Evolutionary conservation across 1,140 invertebrate genomes (phyloP).

Genomic region (Lasioglossum baleicum): DNA sequence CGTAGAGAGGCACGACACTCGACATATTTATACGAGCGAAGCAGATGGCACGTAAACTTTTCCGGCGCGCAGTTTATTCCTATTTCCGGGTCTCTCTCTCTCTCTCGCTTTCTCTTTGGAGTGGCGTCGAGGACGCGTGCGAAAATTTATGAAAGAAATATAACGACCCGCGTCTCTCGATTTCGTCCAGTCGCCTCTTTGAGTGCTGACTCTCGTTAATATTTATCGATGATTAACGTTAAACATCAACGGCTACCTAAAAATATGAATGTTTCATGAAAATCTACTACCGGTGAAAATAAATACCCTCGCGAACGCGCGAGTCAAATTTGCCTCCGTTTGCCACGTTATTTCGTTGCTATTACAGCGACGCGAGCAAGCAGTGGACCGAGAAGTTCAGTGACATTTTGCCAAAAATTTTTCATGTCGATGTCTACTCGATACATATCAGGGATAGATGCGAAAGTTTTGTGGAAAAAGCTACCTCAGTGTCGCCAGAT

Average conservation of each 20-base stretch:
- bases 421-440: no score
- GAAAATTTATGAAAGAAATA: constrained; percentile 13
- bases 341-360: background rate
- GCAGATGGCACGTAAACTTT: constrained; percentile 33
- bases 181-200: no score
- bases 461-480: no score
- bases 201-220: background rate
- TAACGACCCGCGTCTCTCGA: no score
- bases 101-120: no score
- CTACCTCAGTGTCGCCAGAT: no score
- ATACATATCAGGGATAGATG: no score
- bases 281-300: background rate
- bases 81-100: background rate
- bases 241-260: background rate
- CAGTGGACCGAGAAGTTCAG: no score
- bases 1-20: background rate
- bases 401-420: no score
- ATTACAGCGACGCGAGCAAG: no score
- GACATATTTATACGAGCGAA: constrained; percentile 17
- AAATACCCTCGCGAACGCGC: background rate
- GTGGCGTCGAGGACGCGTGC: background rate
- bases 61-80: constrained; percentile 15
- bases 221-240: constrained; percentile 4
- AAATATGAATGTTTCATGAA: constrained; percentile 31
- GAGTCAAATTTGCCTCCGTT: constrained; percentile 1